phyloP scores from a whole-genome alignment of 2,797 vertebrate species.

The Aratinga solstitialis region DNA sequence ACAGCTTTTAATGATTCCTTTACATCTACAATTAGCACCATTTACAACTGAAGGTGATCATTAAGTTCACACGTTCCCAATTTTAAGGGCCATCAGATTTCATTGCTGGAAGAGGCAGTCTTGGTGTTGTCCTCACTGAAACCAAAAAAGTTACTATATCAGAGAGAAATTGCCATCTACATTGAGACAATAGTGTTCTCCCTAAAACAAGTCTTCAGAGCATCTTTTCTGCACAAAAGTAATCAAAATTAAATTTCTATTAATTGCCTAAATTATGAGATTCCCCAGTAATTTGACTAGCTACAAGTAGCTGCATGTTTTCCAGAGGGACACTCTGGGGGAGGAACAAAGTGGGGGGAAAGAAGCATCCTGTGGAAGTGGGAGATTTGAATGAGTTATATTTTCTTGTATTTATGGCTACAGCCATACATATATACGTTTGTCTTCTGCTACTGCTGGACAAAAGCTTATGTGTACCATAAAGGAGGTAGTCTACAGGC shows the following conservation, averaged over 20 bases:
- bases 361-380: background rate
- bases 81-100: background rate
- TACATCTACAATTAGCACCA: background rate
- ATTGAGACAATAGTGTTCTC: background rate
- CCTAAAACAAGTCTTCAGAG: background rate
- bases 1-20: background rate
- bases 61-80: background rate
- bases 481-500: background rate
- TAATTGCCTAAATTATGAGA: background rate
- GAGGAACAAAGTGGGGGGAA: rapidly evolving
- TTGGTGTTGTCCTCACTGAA: background rate
- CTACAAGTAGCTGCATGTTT: background rate
- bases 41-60: background rate
- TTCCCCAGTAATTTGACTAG: background rate
- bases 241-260: constrained; percentile 8
- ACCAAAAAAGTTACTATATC: background rate
- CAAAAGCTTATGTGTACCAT: background rate
- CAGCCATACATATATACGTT: background rate
- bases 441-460: background rate
- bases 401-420: background rate
- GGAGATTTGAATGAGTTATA: background rate
- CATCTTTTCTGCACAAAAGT: background rate
- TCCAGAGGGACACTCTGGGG: background rate
- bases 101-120: background rate
- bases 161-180: background rate